Percentiles rank a stretch among this genome's conserved stretches.
These are phyloP conservation scores for Centrocercus urophasianus DNA, from an alignment of 2,113 vertebrate species.

Conservation along the genomic window DNA sequence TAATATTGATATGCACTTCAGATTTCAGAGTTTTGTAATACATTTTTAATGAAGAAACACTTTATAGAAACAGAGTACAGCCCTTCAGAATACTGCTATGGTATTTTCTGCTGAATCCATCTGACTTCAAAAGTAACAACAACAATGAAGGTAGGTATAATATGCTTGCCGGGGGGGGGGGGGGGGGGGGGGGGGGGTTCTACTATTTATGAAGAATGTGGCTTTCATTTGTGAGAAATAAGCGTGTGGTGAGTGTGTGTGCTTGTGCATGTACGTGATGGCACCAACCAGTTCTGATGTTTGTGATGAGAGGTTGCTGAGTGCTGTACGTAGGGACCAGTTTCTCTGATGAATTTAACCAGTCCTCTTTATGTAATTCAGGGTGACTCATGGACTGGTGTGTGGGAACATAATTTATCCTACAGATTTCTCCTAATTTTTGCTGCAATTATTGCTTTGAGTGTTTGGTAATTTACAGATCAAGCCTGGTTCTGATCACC, in stretches of 20 bases:
- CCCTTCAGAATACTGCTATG: background rate
- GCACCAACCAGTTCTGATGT: background rate
- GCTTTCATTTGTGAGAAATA: background rate
- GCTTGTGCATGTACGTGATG: background rate
- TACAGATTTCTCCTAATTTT: background rate
- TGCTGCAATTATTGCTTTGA: background rate
- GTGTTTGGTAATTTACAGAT: background rate
- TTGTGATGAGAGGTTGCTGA: background rate
- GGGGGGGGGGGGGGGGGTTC: no score
- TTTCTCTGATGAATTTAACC: background rate
- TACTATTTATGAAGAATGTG: background rate
- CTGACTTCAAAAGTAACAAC: background rate
- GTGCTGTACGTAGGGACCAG: background rate
- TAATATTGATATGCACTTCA: constrained; percentile 39
- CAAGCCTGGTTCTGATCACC: background rate
- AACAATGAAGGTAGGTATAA: background rate
- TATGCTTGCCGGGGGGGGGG: no score
- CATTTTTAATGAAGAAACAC: constrained; percentile 35
- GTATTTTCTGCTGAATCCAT: background rate
- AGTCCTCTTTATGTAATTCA: background rate
- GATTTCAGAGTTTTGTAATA: constrained; percentile 11
- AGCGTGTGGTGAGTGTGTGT: accelerated
- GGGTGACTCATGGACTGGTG: background rate
- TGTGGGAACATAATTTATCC: background rate
- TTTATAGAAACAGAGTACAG: background rate